Percentiles rank a stretch among this genome's conserved stretches.
Conservation (phyloP, 2,888 invertebrate species). For the Pollenia angustigena region DNA sequence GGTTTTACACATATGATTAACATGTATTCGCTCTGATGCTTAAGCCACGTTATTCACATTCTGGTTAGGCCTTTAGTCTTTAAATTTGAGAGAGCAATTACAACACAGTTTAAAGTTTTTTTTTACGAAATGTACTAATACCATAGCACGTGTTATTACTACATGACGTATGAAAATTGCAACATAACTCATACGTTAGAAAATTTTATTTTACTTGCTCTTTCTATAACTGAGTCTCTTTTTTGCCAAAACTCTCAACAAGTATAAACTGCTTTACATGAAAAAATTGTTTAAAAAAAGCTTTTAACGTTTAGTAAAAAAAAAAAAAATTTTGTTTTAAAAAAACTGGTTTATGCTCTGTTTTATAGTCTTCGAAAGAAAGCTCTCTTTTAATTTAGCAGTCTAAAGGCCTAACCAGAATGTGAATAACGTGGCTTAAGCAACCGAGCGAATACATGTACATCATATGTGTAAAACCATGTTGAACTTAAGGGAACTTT, state of each 20-base stretch:
- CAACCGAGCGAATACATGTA: too few species aligned
- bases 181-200: conserved; percentile 62
- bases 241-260: conserved; percentile 13
- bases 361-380: not conserved
- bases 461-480: too few species aligned
- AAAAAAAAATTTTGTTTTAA: not conserved
- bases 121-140: conserved; percentile 5
- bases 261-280: not conserved
- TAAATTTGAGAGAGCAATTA: not conserved
- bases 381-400: conserved; percentile 15
- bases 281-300: conserved; percentile 35
- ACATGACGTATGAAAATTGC: conserved; percentile 68
- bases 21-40: too few species aligned
- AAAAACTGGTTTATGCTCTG: conserved; percentile 13
- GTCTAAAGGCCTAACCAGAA: too few species aligned
- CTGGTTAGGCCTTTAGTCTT: too few species aligned
- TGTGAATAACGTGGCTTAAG: too few species aligned
- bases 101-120: not conserved
- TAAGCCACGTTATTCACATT: too few species aligned
- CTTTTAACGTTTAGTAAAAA: conserved; percentile 4
- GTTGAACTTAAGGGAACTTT: too few species aligned
- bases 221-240: not conserved
- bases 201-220: conserved; percentile 1
- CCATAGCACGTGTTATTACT: conserved; percentile 62
- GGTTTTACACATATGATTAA: too few species aligned